Evolutionary conservation across 2,888 invertebrate genomes (phyloP).

Genomic region (Stenotaenia linearis): DNA sequence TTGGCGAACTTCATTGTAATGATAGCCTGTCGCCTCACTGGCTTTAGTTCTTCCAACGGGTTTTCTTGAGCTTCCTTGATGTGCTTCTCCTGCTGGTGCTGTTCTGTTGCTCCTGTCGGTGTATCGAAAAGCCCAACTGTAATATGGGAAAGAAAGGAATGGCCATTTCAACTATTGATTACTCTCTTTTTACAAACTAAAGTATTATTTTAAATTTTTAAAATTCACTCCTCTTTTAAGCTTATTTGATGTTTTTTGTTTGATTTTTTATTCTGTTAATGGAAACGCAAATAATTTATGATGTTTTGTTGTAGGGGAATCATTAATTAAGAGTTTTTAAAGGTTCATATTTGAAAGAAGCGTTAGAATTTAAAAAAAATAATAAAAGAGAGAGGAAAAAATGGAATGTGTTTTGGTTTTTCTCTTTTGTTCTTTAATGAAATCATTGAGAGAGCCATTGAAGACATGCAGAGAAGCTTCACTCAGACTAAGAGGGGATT

Average conservation of each 20-base stretch:
- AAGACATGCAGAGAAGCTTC: conserved; percentile 20
- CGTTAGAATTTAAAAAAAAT: background rate
- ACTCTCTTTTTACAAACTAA: background rate
- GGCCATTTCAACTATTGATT: conserved; percentile 13
- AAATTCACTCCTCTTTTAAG: background rate
- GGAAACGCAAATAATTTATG: background rate
- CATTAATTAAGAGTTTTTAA: background rate
- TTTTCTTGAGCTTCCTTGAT: conserved; percentile 12
- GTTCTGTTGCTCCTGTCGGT: background rate
- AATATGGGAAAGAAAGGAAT: background rate
- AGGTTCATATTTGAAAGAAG: background rate
- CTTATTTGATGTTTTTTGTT: background rate
- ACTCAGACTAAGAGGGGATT: conserved; percentile 2
- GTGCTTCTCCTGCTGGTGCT: background rate
- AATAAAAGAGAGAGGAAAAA: background rate
- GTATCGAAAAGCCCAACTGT: conserved; percentile 14
- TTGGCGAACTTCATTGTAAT: conserved; percentile 23
- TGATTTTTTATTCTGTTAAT: background rate
- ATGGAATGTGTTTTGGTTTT: background rate
- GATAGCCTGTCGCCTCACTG: conserved; percentile 26
- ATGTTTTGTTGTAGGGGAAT: background rate
- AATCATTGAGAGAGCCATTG: conserved; percentile 8
- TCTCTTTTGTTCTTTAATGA: conserved; percentile 1
- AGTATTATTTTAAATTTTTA: background rate
- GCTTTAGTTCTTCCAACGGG: background rate